Conservation (phyloP, 2,797 vertebrate species). For the Odontamblyopus rebecca region DNA sequence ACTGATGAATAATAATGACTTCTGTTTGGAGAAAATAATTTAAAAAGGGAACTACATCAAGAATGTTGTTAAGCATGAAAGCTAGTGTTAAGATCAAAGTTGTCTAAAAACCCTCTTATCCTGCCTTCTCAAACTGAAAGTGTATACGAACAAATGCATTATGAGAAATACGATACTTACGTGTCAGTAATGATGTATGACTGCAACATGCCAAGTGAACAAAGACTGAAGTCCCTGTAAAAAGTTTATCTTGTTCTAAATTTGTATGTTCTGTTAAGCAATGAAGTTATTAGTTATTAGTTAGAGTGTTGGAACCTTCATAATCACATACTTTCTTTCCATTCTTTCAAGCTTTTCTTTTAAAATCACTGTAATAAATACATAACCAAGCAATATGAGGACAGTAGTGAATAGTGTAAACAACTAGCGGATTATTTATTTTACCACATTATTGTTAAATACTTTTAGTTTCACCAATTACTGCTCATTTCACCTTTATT, state of each 20-base stretch:
- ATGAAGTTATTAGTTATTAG: slow-evolving; percentile 35
- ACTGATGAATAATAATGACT: not conserved
- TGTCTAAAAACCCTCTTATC: slow-evolving; percentile 13
- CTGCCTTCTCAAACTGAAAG: slow-evolving; percentile 12
- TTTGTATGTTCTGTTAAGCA: slow-evolving; percentile 13
- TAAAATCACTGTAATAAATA: no score
- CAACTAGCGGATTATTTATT: not conserved
- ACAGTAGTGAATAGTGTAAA: not conserved
- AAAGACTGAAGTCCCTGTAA: slow-evolving; percentile 25
- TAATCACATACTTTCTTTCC: not conserved
- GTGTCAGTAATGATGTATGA: not conserved
- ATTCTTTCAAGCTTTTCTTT: not conserved
- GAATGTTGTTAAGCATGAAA: not conserved
- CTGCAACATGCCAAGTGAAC: slow-evolving; percentile 37
- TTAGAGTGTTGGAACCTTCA: not conserved
- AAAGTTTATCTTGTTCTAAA: slow-evolving; percentile 43
- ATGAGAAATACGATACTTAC: slow-evolving; percentile 12
- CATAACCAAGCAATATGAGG: no score
- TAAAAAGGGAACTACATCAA: not conserved
- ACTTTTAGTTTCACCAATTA: not conserved
- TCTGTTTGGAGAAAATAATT: not conserved
- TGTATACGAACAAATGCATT: not conserved
- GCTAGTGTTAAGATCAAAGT: slow-evolving; percentile 9
- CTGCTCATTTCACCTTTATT: slow-evolving; percentile 42
- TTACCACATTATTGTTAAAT: not conserved